phyloP scores from a whole-genome alignment of 2,888 invertebrate genomes.

The Corythucha ciliata region DNA sequence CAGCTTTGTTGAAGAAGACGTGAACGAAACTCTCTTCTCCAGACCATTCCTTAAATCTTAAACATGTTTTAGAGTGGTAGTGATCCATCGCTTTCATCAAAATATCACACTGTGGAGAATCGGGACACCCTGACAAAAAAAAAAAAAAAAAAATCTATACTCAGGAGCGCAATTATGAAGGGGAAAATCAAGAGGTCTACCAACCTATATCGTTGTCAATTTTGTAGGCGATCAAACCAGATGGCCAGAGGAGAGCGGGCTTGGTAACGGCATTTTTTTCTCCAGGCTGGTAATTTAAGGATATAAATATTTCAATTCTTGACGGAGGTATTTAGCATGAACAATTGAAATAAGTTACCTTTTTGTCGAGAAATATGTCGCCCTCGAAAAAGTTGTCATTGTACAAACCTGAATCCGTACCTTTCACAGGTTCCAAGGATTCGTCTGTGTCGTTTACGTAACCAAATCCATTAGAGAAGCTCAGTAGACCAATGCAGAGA shows the following conservation, averaged over 20 bases:
- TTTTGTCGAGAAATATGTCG: conserved; percentile 32
- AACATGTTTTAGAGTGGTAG: conserved; percentile 39
- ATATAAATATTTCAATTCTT: conserved; percentile 2
- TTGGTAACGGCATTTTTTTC: conserved; percentile 36
- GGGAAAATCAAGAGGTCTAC: conserved; percentile 16
- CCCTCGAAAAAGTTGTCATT: conserved; percentile 36
- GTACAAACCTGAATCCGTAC: conserved; percentile 37
- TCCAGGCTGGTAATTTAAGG: conserved; percentile 24
- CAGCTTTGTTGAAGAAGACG: conserved; percentile 37
- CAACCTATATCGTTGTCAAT: conserved; percentile 36
- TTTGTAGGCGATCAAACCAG: conserved; percentile 36
- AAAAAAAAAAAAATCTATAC: neutral
- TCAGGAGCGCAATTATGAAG: neutral
- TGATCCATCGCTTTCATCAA: conserved; percentile 38
- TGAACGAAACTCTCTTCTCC: conserved; percentile 40
- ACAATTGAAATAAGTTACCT: conserved; percentile 13
- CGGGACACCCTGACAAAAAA: conserved; percentile 35
- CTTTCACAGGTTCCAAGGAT: too few species aligned
- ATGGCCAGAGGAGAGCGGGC: conserved; percentile 34
- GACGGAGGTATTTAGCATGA: neutral
- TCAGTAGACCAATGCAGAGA: too few species aligned
- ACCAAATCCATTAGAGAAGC: too few species aligned
- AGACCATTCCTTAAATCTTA: conserved; percentile 41
- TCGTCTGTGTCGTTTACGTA: too few species aligned
- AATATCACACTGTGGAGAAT: conserved; percentile 37